Conservation (phyloP, 2,797 vertebrate genomes). For the Mormyrops attenuatus region DNA sequence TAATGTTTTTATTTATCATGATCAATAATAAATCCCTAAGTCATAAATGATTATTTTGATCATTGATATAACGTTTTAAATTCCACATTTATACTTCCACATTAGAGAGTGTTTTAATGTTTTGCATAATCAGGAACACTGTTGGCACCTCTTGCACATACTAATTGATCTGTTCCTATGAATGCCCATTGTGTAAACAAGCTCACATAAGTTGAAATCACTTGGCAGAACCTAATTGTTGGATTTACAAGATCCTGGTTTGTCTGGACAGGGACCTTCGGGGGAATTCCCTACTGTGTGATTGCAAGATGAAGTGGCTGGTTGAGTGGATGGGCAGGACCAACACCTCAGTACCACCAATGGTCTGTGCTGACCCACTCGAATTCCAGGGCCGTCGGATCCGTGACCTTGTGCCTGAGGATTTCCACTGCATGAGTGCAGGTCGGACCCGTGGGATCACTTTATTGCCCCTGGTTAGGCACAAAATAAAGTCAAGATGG, state of each 20-base stretch:
- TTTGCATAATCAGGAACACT: neutral
- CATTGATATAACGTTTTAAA: neutral
- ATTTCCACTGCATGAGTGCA: constrained; percentile 95
- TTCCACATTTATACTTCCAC: neutral
- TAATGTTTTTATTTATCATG: neutral
- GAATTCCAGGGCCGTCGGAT: constrained; percentile 81
- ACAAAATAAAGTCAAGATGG: constrained; percentile 23
- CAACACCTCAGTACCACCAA: constrained; percentile 90
- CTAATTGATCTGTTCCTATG: neutral
- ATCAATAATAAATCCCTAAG: neutral
- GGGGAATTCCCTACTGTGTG: constrained; percentile 67
- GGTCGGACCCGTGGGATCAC: constrained; percentile 51
- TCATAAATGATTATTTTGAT: neutral
- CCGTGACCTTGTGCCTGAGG: constrained; percentile 76
- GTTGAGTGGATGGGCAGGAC: constrained; percentile 91
- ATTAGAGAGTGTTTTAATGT: neutral
- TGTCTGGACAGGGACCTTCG: constrained; percentile 14
- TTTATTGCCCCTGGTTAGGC: neutral
- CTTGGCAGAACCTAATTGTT: neutral
- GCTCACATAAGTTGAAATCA: neutral
- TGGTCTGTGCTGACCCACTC: constrained; percentile 83
- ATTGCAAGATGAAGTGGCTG: constrained; percentile 95
- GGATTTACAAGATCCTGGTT: neutral
- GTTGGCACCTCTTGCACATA: neutral
- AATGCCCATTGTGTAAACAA: neutral